phyloP scores from a whole-genome alignment of 2,113 vertebrate species.

The Ageneiosus marmoratus region DNA sequence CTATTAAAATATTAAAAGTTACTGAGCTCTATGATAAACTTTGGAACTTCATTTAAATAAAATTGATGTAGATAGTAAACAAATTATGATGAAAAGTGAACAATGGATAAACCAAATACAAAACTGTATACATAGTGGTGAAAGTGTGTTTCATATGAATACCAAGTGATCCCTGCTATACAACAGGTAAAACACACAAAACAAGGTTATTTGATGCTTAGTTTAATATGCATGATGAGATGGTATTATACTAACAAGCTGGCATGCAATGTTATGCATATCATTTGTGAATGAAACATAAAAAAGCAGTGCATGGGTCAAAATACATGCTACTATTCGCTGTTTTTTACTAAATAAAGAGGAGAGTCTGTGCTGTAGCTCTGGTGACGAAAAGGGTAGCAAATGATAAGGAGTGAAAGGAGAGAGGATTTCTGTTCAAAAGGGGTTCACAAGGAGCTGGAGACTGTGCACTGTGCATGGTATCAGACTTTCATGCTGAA shows the following conservation, averaged over 20 bases:
- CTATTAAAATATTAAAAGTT: background rate
- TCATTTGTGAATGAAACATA: conserved; percentile 5
- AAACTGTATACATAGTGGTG: background rate
- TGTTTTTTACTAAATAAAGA: conserved; percentile 14
- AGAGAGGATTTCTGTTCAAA: conserved; percentile 15
- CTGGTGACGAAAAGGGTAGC: background rate
- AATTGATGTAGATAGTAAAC: background rate
- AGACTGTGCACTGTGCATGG: conserved; percentile 16
- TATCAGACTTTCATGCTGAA: conserved; percentile 39
- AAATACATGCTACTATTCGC: conserved; percentile 9
- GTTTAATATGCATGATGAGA: conserved; percentile 10
- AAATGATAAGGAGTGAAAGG: conserved; percentile 8
- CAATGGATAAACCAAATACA: background rate
- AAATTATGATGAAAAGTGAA: background rate
- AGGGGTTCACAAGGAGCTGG: conserved; percentile 27
- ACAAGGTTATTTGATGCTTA: background rate
- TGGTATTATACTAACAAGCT: conserved; percentile 8
- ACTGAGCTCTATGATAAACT: too few species aligned
- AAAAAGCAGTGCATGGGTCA: conserved; percentile 8
- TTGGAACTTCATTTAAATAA: background rate
- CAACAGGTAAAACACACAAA: conserved; percentile 4
- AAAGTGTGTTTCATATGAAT: background rate
- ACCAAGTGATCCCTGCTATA: background rate
- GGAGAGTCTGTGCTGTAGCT: background rate
- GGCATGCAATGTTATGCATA: conserved; percentile 32